Conservation (phyloP, 2,888 invertebrate genomes). For the Elysia crispata region DNA sequence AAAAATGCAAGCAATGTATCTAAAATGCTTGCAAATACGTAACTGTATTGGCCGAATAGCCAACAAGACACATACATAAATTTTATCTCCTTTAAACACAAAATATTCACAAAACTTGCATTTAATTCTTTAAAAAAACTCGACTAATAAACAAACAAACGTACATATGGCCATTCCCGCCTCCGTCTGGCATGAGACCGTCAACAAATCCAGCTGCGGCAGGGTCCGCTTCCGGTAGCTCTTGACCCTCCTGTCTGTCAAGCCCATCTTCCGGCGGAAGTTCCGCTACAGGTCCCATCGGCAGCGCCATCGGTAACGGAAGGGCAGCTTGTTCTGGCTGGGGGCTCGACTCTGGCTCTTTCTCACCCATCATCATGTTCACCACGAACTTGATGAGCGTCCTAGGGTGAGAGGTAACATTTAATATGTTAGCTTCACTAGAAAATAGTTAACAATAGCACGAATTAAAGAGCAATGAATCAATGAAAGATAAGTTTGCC, state of each 20-base stretch:
- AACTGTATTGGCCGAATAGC: too few species aligned
- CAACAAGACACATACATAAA: too few species aligned
- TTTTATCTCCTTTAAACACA: too few species aligned
- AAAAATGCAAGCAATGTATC: too few species aligned
- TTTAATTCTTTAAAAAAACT: too few species aligned
- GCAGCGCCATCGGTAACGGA: constrained; percentile 81
- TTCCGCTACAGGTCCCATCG: constrained; percentile 53
- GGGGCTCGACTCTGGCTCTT: constrained; percentile 80
- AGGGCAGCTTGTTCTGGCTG: constrained; percentile 84
- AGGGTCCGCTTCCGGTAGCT: background rate
- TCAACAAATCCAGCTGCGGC: background rate
- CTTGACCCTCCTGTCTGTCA: background rate
- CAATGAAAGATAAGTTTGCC: too few species aligned
- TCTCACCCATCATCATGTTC: constrained; percentile 77
- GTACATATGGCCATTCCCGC: background rate
- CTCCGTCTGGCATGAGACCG: background rate
- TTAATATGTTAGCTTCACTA: too few species aligned
- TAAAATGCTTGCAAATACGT: too few species aligned
- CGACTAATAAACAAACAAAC: background rate
- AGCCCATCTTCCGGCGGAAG: constrained; percentile 26
- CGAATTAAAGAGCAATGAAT: too few species aligned
- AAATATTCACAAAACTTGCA: too few species aligned
- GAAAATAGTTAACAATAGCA: too few species aligned
- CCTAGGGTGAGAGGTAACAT: constrained; percentile 57
- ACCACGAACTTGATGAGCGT: constrained; percentile 74